Base-by-base conservation (phyloP, 1,140 invertebrate genomes). In the Palaemon carinicauda region DNA sequence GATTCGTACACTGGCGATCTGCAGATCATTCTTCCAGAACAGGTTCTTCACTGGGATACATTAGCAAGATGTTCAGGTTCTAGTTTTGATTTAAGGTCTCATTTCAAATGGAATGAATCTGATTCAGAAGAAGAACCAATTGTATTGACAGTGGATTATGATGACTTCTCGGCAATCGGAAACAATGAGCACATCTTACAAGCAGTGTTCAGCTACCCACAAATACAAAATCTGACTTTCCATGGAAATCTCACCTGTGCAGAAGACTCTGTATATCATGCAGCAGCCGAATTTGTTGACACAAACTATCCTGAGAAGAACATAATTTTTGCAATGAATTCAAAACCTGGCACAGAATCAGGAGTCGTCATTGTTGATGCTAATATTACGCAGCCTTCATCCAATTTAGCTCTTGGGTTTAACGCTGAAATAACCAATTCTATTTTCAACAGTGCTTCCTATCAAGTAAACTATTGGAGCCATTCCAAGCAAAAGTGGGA, bases 71-170 rank as follows among this genome's bases (percentile, higher is more conserved):
- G 53, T 21, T 24, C 33, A 9, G 29, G 19, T 10, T 53, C 14
- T 1, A 29, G 54, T 5, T 21, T 86, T 14, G 50, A 79, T 10
- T 19, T 86, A 9, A 9, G 33, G 9, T 80, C 75, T 1, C 80
- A 41, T 29, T 86, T 86, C 52, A 86, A 77, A 52, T 86, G 84
- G 84, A 86, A 86, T 65, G 69, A 86, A 71, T 19, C 50, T 27
- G 84, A 73, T 74, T 7, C 29, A 21, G 27, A 54, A 5, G 78
- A 80, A 31, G 74, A 56, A 74, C 65, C 65, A 73, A 33, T 86
- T n/a, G 41, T 27, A n/a, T 80, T 86, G 1, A 80, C 5, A 5
- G 0, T 86, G 15, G 80, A 79, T 50, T 86, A 86, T 79, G 41
- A 73, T 56, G 84, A 86, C 41, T n/a, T 80, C 27, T 73, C 60